These are phyloP conservation scores for Mantis religiosa DNA, from an alignment of 2,888 invertebrate genomes.

Conservation along the genomic window DNA sequence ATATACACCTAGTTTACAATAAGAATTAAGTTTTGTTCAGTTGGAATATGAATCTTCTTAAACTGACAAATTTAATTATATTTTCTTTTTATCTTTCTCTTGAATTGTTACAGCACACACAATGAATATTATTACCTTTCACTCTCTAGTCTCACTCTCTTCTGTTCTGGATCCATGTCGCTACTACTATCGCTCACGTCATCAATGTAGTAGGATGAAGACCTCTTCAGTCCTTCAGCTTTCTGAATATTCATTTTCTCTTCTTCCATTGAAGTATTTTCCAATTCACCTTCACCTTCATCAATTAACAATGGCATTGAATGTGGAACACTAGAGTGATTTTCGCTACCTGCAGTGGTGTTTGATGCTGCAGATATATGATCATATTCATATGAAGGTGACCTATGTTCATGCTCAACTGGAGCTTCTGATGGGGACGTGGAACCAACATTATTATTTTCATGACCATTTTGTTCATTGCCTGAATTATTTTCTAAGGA, in stretches of 20 bases:
- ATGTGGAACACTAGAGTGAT: not conserved
- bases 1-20: not conserved
- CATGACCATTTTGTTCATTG: not conserved
- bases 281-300: not conserved
- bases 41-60: not conserved
- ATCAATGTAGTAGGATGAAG: not conserved
- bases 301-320: slow-evolving; percentile 18
- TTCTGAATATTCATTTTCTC: not conserved
- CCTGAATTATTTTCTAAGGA: not conserved
- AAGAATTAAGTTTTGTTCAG: not conserved
- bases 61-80: not conserved
- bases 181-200: not conserved
- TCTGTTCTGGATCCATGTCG: not conserved
- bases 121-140: not conserved
- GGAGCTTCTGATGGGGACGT: not conserved
- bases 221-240: not conserved
- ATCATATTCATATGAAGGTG: not conserved
- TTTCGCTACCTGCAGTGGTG: not conserved
- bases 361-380: not conserved
- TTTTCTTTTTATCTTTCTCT: not conserved
- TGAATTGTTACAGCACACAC: not conserved
- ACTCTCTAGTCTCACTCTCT: not conserved
- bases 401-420: not conserved
- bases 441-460: not conserved
- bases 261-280: not conserved